Percentiles rank a stretch among this genome's conserved stretches.
phyloP scores from a whole-genome alignment of 1,140 invertebrate species.

The Trissolcus basalis region DNA sequence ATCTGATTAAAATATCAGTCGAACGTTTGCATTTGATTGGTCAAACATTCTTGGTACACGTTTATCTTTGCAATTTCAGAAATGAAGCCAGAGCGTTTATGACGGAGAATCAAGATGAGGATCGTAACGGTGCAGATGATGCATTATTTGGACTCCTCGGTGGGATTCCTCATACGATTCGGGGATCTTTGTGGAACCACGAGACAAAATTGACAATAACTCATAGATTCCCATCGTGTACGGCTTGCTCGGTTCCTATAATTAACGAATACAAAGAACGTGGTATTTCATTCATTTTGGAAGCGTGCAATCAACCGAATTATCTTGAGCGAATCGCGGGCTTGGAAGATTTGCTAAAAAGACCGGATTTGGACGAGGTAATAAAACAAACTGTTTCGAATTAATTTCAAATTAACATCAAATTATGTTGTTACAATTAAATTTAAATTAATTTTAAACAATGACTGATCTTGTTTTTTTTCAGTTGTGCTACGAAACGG shows the following conservation, averaged over 20 bases:
- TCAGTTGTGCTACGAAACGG: conserved; percentile 66
- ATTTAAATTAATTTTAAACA: too few species aligned
- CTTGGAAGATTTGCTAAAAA: conserved; percentile 83
- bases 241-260: conserved; percentile 89
- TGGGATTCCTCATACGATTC: conserved; percentile 93
- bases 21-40: not conserved
- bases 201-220: conserved; percentile 89
- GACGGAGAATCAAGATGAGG: conserved; percentile 78
- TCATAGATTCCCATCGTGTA: conserved; percentile 90
- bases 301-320: conserved; percentile 89
- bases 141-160: conserved; percentile 84
- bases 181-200: conserved; percentile 91
- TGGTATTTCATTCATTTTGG: conserved; percentile 87
- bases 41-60: not conserved
- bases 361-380: conserved; percentile 81
- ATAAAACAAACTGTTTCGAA: too few species aligned
- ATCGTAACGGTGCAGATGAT: conserved; percentile 77
- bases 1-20: not conserved
- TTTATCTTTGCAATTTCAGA: conserved; percentile 53
- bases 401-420: too few species aligned
- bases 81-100: conserved; percentile 68
- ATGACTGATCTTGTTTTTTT: conserved; percentile 28
- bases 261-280: conserved; percentile 81
- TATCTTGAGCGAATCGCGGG: conserved; percentile 93
- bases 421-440: too few species aligned